phyloP scores from a whole-genome alignment of 1,140 invertebrate species.

The Asbolus verrucosus region DNA sequence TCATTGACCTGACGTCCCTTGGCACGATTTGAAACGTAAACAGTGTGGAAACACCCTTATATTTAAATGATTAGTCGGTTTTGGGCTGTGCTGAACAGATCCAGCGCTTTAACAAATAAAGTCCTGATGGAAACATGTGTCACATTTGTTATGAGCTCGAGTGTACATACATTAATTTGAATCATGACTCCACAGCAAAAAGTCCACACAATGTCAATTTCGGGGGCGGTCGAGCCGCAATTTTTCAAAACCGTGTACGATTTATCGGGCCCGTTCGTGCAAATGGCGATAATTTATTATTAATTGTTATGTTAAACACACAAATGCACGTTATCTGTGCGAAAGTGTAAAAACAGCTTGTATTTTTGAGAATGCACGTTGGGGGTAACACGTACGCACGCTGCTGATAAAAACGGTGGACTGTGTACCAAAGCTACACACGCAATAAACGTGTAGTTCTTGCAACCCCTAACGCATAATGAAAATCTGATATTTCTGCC shows the following conservation, averaged over 20 bases:
- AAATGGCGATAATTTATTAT: conserved; percentile 37
- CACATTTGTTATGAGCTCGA: background rate
- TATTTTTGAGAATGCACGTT: conserved; percentile 22
- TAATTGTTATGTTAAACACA: conserved; percentile 37
- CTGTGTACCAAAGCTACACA: background rate
- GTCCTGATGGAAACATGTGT: conserved; percentile 20
- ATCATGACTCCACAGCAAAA: conserved; percentile 25
- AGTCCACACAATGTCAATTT: conserved; percentile 11
- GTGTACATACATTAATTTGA: conserved; percentile 11
- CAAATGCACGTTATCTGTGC: conserved; percentile 23
- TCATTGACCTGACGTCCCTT: no score
- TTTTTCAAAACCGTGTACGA: conserved; percentile 20
- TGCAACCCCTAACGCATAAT: background rate
- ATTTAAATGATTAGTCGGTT: no score
- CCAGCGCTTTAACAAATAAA: conserved; percentile 14
- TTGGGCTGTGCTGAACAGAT: no score
- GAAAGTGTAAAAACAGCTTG: conserved; percentile 28
- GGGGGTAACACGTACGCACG: background rate
- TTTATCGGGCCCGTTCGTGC: conserved; percentile 23
- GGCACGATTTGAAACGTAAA: no score
- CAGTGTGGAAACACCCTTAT: no score
- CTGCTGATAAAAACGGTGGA: background rate
- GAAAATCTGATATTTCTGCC: conserved; percentile 9
- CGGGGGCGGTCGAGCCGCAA: conserved; percentile 8
- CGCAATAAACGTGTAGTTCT: conserved; percentile 29